These are phyloP conservation scores for Rhamnusium bicolor DNA, from an alignment of 2,888 invertebrate genomes.

Conservation along the genomic window DNA sequence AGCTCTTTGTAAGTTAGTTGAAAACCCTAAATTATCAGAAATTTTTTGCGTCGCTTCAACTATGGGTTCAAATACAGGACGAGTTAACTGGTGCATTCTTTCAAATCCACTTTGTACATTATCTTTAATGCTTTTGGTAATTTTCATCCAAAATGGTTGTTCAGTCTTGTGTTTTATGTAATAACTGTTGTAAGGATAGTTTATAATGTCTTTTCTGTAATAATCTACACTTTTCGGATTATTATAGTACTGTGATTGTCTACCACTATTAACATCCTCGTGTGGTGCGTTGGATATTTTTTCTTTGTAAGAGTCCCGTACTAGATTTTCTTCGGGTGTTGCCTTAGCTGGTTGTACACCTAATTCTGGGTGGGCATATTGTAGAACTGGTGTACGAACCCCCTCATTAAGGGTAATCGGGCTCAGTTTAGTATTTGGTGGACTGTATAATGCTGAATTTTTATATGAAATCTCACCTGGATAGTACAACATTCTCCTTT, in stretches of 20 bases:
- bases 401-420: constrained; percentile 79
- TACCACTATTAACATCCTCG: constrained; percentile 62
- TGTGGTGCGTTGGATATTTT: constrained; percentile 64
- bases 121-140: constrained; percentile 82
- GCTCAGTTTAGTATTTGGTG: constrained; percentile 75
- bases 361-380: constrained; percentile 86
- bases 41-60: constrained; percentile 87
- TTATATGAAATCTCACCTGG: constrained; percentile 78
- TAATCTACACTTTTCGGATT: constrained; percentile 70
- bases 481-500: constrained; percentile 81
- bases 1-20: constrained; percentile 68
- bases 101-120: constrained; percentile 82
- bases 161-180: constrained; percentile 78
- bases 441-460: constrained; percentile 78
- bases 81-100: constrained; percentile 79
- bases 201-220: constrained; percentile 72
- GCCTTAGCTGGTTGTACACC: constrained; percentile 84
- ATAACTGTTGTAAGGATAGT: constrained; percentile 74
- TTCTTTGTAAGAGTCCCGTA: constrained; percentile 59
- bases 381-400: constrained; percentile 82
- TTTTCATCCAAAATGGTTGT: constrained; percentile 81
- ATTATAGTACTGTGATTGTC: constrained; percentile 69
- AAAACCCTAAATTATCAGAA: constrained; percentile 82
- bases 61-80: constrained; percentile 81
- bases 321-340: constrained; percentile 64